A percentile compares a stretch with the other conserved stretches of the same genome.
Conservation (phyloP, 2,888 invertebrate species). For the Epistrophella euchroma region DNA sequence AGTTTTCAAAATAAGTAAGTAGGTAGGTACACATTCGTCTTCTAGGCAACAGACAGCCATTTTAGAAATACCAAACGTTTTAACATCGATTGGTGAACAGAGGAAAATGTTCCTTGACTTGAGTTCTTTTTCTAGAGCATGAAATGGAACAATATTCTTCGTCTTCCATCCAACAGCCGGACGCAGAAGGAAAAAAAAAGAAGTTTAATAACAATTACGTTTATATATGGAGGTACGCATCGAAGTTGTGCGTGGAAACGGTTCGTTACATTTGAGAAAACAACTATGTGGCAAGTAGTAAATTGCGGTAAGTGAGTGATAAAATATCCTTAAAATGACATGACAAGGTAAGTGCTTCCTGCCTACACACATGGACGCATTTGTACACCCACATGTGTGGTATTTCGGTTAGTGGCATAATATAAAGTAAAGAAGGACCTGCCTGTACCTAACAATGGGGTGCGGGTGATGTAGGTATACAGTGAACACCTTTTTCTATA, state of each 20-base stretch:
- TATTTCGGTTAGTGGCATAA: background rate
- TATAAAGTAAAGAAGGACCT: constrained; percentile 8
- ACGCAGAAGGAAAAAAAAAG: background rate
- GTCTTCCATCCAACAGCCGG: background rate
- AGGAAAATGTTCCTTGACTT: background rate
- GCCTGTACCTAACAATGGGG: background rate
- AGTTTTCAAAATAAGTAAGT: background rate
- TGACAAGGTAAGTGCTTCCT: constrained; percentile 73
- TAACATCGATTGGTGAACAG: background rate
- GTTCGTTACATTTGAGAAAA: constrained; percentile 68
- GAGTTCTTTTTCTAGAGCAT: background rate
- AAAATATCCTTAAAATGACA: constrained; percentile 75
- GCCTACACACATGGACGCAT: constrained; percentile 51
- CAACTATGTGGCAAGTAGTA: constrained; percentile 67
- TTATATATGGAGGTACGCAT: constrained; percentile 1
- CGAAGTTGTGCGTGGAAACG: constrained; percentile 56
- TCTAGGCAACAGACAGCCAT: too few species aligned
- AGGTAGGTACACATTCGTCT: background rate
- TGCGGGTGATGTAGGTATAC: background rate
- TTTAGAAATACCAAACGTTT: background rate
- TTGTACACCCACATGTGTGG: constrained; percentile 46
- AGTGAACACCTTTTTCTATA: background rate
- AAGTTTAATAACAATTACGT: constrained; percentile 26
- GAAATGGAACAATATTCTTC: background rate
- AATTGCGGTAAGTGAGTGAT: constrained; percentile 75